These are phyloP conservation scores for Procavia capensis DNA, from an alignment of 2,113 vertebrate species.

Conservation along the genomic window DNA sequence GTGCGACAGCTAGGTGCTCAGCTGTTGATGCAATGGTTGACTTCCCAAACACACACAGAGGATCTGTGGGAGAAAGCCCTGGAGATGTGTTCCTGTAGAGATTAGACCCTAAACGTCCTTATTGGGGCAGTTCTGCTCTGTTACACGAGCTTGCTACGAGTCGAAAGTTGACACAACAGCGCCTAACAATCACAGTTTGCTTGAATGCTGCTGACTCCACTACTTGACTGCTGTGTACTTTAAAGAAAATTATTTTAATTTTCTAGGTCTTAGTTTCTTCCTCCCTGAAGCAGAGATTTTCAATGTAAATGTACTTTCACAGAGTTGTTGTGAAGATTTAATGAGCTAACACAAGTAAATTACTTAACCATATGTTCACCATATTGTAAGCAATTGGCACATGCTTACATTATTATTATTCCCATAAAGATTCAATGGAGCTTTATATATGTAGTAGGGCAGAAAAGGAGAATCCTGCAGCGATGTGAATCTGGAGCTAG, in stretches of 20 bases:
- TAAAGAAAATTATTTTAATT: not conserved
- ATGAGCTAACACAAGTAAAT: not conserved
- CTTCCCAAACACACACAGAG: not conserved
- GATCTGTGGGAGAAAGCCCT: not conserved
- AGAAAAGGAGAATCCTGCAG: not conserved
- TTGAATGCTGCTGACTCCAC: not conserved
- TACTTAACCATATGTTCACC: not conserved
- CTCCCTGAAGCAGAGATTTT: not conserved
- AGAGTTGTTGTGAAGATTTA: constrained; percentile 6
- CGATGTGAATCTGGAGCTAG: not conserved
- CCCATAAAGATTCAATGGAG: not conserved
- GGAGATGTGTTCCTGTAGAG: not conserved
- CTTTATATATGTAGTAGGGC: not conserved
- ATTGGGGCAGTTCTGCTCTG: not conserved
- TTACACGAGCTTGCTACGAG: not conserved
- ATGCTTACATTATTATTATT: not conserved
- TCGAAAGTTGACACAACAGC: not conserved
- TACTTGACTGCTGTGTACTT: not conserved
- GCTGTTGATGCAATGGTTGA: not conserved
- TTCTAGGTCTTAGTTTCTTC: not conserved
- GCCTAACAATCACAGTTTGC: not conserved
- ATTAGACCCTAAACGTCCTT: not conserved
- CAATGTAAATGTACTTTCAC: not conserved
- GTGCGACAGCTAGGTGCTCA: not conserved
- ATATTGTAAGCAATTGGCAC: not conserved